Conservation (phyloP, 2,888 invertebrate genomes). For the Scaptomyza tumidula region DNA sequence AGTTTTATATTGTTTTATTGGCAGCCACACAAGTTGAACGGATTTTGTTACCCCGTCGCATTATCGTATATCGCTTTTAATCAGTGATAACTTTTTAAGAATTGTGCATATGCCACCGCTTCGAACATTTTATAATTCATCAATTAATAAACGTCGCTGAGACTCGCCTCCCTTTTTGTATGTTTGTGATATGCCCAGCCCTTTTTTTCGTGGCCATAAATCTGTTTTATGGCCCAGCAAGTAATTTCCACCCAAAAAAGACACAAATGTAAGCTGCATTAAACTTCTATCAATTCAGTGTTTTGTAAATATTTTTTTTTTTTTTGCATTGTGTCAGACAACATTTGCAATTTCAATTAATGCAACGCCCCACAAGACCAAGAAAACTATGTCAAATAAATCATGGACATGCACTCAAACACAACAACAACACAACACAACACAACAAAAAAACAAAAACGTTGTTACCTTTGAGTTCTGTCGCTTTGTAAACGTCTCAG, state of each 20-base stretch:
- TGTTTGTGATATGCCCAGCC: conserved; percentile 49
- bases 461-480: conserved; percentile 23
- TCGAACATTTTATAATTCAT: conserved; percentile 62
- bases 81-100: conserved; percentile 45
- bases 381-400: conserved; percentile 81
- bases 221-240: conserved; percentile 66
- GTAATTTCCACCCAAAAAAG: conserved; percentile 60
- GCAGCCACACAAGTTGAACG: conserved; percentile 67
- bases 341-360: conserved; percentile 82
- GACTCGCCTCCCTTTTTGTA: conserved; percentile 36
- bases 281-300: conserved; percentile 74
- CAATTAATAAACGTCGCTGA: conserved; percentile 72
- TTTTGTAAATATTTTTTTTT: too few species aligned
- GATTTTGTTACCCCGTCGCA: conserved; percentile 52
- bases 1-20: conserved; percentile 72
- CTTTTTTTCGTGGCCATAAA: conserved; percentile 73
- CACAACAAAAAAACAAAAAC: background rate
- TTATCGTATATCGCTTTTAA: conserved; percentile 40
- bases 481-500: conserved; percentile 47
- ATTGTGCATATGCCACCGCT: conserved; percentile 47
- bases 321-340: conserved; percentile 16
- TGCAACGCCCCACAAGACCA: conserved; percentile 69
- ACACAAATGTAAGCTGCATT: conserved; percentile 62
- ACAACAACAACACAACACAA: background rate
- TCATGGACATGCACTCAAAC: conserved; percentile 59